A percentile compares a stretch with the other conserved stretches of the same genome.
Evolutionary conservation across 2,113 vertebrate species (phyloP).

Genomic region (Ivindomyrus marchei): DNA sequence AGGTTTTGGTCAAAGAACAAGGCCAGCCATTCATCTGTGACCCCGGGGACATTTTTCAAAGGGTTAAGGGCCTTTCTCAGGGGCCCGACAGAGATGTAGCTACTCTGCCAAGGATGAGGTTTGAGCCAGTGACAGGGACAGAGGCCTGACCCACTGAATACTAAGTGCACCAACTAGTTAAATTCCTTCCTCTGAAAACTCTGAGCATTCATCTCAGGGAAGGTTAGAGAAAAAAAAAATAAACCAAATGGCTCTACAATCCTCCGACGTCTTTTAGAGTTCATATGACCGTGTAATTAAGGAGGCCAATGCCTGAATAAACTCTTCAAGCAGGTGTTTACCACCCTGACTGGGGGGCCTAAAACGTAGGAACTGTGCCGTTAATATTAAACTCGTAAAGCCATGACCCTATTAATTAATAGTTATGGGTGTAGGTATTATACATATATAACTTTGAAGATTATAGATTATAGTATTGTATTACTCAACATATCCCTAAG

Average conservation of each 20-base stretch:
- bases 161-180: background rate
- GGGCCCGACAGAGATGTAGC: background rate
- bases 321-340: background rate
- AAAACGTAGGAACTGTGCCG: background rate
- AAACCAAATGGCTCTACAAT: background rate
- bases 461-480: background rate
- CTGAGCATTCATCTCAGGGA: background rate
- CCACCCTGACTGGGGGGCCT: background rate
- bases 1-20: background rate
- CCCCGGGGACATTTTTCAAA: background rate
- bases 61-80: background rate
- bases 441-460: background rate
- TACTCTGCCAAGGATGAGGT: background rate
- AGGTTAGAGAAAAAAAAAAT: background rate
- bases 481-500: background rate
- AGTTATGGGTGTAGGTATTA: background rate
- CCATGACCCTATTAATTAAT: background rate
- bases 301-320: background rate
- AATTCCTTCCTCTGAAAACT: background rate
- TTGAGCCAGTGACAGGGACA: background rate
- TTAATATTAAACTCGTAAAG: background rate
- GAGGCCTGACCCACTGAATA: background rate
- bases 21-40: background rate
- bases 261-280: background rate
- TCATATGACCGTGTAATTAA: background rate